A percentile compares a stretch with the other conserved stretches of the same genome.
These are phyloP conservation scores for Amiota minor DNA, from an alignment of 2,888 invertebrate species.

Conservation along the genomic window DNA sequence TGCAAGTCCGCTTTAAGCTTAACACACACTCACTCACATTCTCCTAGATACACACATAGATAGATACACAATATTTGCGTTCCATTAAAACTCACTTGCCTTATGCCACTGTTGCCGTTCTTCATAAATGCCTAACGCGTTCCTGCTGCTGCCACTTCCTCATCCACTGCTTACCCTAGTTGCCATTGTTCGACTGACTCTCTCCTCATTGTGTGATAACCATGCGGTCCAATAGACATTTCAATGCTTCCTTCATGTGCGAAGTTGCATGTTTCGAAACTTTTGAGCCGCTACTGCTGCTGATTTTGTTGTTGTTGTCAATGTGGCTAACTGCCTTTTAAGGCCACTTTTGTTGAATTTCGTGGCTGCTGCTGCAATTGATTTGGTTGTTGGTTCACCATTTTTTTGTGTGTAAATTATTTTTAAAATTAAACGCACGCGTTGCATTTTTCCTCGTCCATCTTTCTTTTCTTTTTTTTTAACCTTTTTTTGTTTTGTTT, in stretches of 20 bases:
- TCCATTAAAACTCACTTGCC: too few species aligned
- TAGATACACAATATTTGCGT: too few species aligned
- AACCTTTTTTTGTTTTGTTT: conserved; percentile 55
- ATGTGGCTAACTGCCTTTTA: conserved; percentile 47
- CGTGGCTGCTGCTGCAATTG: conserved; percentile 37
- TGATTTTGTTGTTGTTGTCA: background rate
- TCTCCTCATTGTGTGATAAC: conserved; percentile 10
- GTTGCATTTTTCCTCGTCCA: background rate
- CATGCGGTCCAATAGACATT: conserved; percentile 48
- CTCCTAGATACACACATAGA: background rate
- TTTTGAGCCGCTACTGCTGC: conserved; percentile 46
- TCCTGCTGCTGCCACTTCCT: conserved; percentile 3
- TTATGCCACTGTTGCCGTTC: conserved; percentile 6
- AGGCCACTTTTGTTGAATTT: conserved; percentile 63
- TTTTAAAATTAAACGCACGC: conserved; percentile 45
- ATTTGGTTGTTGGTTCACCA: conserved; percentile 22
- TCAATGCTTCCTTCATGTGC: conserved; percentile 61
- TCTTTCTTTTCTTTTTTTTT: conserved; percentile 43
- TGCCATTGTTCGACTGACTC: conserved; percentile 47
- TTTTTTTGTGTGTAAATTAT: conserved; percentile 35
- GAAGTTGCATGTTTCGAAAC: conserved; percentile 58
- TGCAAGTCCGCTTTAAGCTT: background rate
- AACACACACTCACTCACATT: background rate
- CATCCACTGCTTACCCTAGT: conserved; percentile 25
- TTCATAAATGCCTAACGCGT: conserved; percentile 51